These are phyloP conservation scores for Fratercula arctica DNA, from an alignment of 2,797 vertebrate species.

Conservation along the genomic window DNA sequence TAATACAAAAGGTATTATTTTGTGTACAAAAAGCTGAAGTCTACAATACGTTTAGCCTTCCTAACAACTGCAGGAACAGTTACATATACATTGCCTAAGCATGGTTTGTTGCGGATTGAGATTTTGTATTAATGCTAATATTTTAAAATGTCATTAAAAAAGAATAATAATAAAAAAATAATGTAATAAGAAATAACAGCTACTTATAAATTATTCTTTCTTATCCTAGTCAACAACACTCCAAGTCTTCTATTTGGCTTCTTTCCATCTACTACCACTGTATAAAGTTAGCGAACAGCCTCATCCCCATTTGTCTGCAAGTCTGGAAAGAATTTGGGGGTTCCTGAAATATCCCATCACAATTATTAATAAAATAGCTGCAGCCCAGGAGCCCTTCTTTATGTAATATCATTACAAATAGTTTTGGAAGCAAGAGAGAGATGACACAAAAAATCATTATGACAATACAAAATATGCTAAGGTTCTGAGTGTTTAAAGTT, in stretches of 20 bases:
- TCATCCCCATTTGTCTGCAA: background rate
- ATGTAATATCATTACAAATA: conserved; percentile 14
- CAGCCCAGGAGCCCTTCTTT: background rate
- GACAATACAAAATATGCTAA: conserved; percentile 27
- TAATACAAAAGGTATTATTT: background rate
- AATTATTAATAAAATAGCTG: background rate
- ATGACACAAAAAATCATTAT: conserved; percentile 31
- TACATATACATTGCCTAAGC: background rate
- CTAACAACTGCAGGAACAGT: background rate
- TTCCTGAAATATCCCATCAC: background rate
- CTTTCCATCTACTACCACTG: background rate
- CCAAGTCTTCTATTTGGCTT: background rate
- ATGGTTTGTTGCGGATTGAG: background rate
- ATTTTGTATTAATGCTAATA: background rate
- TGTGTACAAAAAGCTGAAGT: background rate
- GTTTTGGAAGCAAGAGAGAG: conserved; percentile 4
- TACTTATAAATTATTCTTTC: background rate
- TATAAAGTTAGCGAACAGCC: background rate
- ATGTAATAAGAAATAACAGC: background rate
- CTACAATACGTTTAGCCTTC: background rate
- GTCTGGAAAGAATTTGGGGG: background rate
- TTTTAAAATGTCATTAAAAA: background rate
- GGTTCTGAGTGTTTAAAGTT: conserved; percentile 13
- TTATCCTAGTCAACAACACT: background rate
- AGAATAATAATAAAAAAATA: background rate